These are phyloP conservation scores for Acropora yongei DNA, from an alignment of 64 coral and sea anemone genomes.

Conservation along the genomic window DNA sequence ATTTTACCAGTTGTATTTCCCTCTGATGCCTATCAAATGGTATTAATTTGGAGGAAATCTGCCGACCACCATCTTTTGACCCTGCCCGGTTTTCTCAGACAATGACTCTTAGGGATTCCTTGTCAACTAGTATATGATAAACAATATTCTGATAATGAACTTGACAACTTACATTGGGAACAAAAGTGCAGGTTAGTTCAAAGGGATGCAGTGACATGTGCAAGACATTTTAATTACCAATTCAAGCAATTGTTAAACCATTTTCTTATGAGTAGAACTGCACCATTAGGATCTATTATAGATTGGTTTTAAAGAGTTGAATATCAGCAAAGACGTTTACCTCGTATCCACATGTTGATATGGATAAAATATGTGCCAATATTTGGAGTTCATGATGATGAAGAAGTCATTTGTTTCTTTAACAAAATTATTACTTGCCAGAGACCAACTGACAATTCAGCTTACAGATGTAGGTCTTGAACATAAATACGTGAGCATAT, in stretches of 20 bases:
- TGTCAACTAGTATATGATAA: slow-evolving; percentile 30
- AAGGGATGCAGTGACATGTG: slow-evolving; percentile 60
- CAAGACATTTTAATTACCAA: slow-evolving; percentile 61
- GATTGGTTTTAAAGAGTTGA: slow-evolving; percentile 47
- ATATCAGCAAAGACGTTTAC: slow-evolving; percentile 25
- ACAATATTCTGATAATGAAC: slow-evolving; percentile 35
- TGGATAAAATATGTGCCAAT: slow-evolving; percentile 4
- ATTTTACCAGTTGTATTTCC: no score
- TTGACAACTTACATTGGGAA: slow-evolving; percentile 53
- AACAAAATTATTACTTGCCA: slow-evolving; percentile 34
- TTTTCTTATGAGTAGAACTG: slow-evolving; percentile 22
- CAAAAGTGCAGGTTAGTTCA: slow-evolving; percentile 58
- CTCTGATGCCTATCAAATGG: no score
- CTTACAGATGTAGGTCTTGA: no score
- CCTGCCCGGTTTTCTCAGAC: no score
- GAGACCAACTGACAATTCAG: slow-evolving; percentile 3
- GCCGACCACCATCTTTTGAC: no score
- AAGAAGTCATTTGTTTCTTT: slow-evolving; percentile 36
- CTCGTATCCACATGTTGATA: slow-evolving; percentile 31
- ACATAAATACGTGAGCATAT: no score
- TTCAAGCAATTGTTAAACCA: slow-evolving; percentile 46
- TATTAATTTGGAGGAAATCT: no score
- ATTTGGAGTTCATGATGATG: slow-evolving; percentile 25
- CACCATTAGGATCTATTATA: slow-evolving; percentile 29
- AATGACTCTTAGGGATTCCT: slow-evolving; percentile 26